A percentile compares a stretch with the other conserved stretches of the same genome.
Evolutionary conservation across 2,888 invertebrate species (phyloP).

Genomic region (Zaprionus bogoriensis): DNA sequence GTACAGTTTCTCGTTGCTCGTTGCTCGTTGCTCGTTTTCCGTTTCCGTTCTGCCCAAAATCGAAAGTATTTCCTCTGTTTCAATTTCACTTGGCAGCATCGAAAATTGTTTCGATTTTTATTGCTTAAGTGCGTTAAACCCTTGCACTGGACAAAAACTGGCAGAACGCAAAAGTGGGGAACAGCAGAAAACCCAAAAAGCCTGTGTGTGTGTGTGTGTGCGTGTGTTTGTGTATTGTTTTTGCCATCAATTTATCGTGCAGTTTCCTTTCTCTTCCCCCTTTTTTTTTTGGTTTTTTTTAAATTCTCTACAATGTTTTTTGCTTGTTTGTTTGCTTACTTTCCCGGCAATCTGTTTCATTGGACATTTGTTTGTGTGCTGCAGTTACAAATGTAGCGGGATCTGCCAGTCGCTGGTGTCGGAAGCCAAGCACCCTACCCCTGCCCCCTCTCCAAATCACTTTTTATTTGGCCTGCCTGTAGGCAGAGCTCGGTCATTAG

Average conservation of each 20-base stretch:
- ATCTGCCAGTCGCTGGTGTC: conserved; percentile 19
- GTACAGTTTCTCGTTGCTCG: conserved; percentile 46
- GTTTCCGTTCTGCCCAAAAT: conserved; percentile 39
- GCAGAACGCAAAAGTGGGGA: conserved; percentile 2
- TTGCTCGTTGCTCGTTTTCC: conserved; percentile 9
- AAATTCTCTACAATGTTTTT: conserved; percentile 1
- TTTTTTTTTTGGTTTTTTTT: conserved; percentile 28
- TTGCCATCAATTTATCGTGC: conserved; percentile 68
- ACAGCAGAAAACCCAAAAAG: neutral
- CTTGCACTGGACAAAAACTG: conserved; percentile 48
- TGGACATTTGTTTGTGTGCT: conserved; percentile 71
- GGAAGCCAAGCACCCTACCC: neutral
- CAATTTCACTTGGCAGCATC: conserved; percentile 71
- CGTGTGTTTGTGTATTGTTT: conserved; percentile 43
- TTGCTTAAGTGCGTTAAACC: conserved; percentile 78
- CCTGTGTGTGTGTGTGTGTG: neutral
- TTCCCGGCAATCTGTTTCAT: conserved; percentile 70
- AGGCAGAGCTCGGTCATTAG: conserved; percentile 71
- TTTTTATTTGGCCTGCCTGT: conserved; percentile 38
- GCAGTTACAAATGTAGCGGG: conserved; percentile 57
- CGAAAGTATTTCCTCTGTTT: conserved; percentile 71
- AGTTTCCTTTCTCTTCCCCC: conserved; percentile 39
- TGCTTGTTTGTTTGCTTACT: conserved; percentile 52
- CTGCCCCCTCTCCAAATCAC: neutral
- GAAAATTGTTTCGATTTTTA: conserved; percentile 78